Conservation (phyloP, 1,140 invertebrate genomes). For the Charaxes varanes region DNA sequence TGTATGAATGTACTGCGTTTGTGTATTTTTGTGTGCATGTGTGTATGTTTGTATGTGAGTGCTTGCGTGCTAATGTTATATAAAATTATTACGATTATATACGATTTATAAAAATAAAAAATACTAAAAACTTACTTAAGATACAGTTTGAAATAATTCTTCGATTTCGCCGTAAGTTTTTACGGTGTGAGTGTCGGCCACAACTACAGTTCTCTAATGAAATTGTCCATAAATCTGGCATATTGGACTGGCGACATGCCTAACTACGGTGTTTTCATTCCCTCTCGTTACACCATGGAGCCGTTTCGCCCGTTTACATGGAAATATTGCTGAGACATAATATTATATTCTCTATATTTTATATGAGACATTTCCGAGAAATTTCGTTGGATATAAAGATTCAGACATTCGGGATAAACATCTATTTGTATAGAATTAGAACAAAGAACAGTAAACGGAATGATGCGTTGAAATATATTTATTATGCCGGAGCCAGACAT, state of each 20-base stretch:
- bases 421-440: not conserved
- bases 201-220: constrained; percentile 42
- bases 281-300: constrained; percentile 26
- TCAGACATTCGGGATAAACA: constrained; percentile 6
- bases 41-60: too few relatives aligned
- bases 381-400: constrained; percentile 9
- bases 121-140: too few relatives aligned
- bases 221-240: constrained; percentile 56
- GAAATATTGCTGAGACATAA: constrained; percentile 22
- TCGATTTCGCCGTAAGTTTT: too few relatives aligned
- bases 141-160: too few relatives aligned
- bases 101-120: too few relatives aligned
- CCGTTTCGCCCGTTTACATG: constrained; percentile 23
- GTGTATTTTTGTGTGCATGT: too few relatives aligned
- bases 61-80: too few relatives aligned
- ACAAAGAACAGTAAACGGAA: too few relatives aligned
- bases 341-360: constrained; percentile 13
- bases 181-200: constrained; percentile 24
- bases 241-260: constrained; percentile 57
- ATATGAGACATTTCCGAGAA: constrained; percentile 4
- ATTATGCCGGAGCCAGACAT: not conserved
- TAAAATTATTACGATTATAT: too few relatives aligned
- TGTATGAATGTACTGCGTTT: too few relatives aligned
- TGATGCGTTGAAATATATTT: not conserved
- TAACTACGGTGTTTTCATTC: constrained; percentile 45